phyloP scores from a whole-genome alignment of 2,113 vertebrate genomes.

The Nothobranchius furzeri region DNA sequence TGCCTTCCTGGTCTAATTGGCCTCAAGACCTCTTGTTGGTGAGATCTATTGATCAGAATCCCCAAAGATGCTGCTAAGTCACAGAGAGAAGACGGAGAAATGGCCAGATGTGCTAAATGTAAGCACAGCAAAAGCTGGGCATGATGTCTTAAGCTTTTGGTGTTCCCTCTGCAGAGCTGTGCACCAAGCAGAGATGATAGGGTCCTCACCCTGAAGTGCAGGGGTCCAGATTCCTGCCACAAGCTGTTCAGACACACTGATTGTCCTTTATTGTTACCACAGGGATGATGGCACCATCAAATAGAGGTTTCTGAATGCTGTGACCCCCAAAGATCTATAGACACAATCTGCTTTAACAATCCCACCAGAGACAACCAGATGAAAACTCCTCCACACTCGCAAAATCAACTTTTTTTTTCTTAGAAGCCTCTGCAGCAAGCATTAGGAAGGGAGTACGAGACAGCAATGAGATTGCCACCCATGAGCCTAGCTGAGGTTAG shows the following conservation, averaged over 20 bases:
- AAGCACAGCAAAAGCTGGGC: slow-evolving; percentile 54
- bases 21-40: slow-evolving; percentile 70
- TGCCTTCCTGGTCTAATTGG: slow-evolving; percentile 67
- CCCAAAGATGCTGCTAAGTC: slow-evolving; percentile 56
- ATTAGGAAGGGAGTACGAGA: slow-evolving; percentile 40
- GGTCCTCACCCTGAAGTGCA: slow-evolving; percentile 52
- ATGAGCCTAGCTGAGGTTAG: slow-evolving; percentile 50
- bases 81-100: slow-evolving; percentile 45
- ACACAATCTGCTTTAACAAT: slow-evolving; percentile 59
- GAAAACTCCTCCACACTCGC: slow-evolving; percentile 51
- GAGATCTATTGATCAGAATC: slow-evolving; percentile 67
- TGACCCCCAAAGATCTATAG: slow-evolving; percentile 64
- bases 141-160: slow-evolving; percentile 60
- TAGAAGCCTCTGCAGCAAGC: slow-evolving; percentile 55
- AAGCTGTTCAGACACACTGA: slow-evolving; percentile 59
- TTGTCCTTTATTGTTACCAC: slow-evolving; percentile 66
- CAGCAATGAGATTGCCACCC: slow-evolving; percentile 51
- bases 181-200: slow-evolving; percentile 39
- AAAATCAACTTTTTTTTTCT: slow-evolving; percentile 50
- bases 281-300: slow-evolving; percentile 57
- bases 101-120: slow-evolving; percentile 36
- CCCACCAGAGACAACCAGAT: slow-evolving; percentile 53
- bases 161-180: slow-evolving; percentile 34
- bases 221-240: slow-evolving; percentile 49
- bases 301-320: slow-evolving; percentile 61